Evolutionary conservation across 2,797 vertebrate species (phyloP).

Genomic region (Enteromius treurensis): DNA sequence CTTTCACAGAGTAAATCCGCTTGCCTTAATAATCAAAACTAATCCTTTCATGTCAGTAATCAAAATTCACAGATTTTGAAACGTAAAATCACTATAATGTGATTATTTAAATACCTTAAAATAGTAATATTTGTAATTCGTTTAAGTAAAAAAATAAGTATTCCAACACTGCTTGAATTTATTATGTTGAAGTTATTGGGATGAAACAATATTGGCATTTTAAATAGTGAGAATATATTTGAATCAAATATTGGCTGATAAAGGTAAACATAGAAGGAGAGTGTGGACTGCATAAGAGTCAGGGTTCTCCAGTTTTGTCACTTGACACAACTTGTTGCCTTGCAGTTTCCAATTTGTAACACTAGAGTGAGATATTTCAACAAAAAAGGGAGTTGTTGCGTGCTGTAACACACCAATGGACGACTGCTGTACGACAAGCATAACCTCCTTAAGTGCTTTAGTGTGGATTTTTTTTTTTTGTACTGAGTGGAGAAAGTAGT

Average conservation of each 20-base stretch:
- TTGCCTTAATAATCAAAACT: neutral
- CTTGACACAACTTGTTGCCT: neutral
- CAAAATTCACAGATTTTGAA: neutral
- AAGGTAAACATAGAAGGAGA: neutral
- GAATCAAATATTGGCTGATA: neutral
- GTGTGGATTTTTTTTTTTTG: neutral
- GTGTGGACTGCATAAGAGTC: no score
- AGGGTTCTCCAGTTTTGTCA: neutral
- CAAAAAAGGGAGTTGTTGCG: neutral
- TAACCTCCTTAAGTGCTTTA: neutral
- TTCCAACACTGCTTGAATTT: no score
- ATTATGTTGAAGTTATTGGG: neutral
- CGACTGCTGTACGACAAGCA: neutral
- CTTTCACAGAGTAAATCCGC: neutral
- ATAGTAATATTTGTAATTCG: neutral
- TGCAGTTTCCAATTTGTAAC: constrained; percentile 7
- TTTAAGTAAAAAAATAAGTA: neutral
- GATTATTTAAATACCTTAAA: neutral
- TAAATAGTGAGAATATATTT: neutral
- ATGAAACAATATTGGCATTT: neutral
- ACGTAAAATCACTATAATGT: neutral
- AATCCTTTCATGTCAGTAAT: neutral
- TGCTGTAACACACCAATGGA: neutral
- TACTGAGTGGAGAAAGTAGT: neutral
- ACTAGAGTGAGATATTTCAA: constrained; percentile 43